Evolutionary conservation across 2,888 invertebrate genomes (phyloP), one percentile per base, ranked within the genome.

Genomic region (Sepioteuthis lessoniana): DNA sequence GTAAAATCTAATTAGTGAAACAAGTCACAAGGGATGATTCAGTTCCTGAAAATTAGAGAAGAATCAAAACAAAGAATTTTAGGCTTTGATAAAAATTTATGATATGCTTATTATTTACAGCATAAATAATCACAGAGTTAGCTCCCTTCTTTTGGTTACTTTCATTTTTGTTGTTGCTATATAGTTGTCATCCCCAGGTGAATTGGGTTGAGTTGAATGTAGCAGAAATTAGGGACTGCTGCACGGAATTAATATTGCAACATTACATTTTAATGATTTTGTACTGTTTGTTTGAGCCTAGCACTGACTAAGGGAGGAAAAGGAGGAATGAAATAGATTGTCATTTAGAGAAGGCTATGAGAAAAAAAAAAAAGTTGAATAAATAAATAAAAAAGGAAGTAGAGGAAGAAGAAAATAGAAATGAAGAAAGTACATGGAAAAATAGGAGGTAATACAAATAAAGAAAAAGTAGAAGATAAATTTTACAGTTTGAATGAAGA

Each of bases 101-200:
- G 92, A 92, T 92, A 92, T 92, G 92, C 92, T 92, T 92, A 92
- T 47, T 92, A 92, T 92, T 92, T 92, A 92, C 92, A 92, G 92
- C 92, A 92, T 42, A 92, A 92, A 92, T 92, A 92, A 92, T 92
- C 92, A 92, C 92, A 92, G 92, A 92, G 47, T 42, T 92, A 47
- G 92, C 47, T 92, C 92, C 92, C 42, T 92, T 47, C 92, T 46
- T 92, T 92, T 47, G 47, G 25, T 92, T 38, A 47, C 47, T 92
- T 91, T 92, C 47, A n/a, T 46, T 92, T 42, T 92, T 47, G 42
- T 92, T 92, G 46, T 28, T 92, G n/a, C n/a, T 46, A 42, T n/a
- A 28, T 92, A 31, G 21, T 47, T 3, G 92, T 92, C 46, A 92
- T 47, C 92, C n/a, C 92, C 92, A 76, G 76, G 1, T n/a, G 76